Base-by-base conservation (phyloP, 2,113 vertebrate species). In the Equus przewalskii region DNA sequence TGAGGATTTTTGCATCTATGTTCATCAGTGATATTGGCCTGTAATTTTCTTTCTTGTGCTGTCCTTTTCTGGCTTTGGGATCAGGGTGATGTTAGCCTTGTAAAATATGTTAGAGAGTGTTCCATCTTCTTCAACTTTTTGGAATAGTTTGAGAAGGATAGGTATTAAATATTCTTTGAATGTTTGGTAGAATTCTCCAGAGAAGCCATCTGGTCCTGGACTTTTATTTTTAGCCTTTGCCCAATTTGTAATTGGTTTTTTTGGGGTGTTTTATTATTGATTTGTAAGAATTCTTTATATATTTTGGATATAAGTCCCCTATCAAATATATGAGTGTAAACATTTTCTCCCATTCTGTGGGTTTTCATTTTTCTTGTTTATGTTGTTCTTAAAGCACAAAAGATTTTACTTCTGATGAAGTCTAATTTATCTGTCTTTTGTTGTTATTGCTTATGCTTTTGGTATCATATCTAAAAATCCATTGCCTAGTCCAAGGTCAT, bases 391-490 rank as follows among this genome's bases (percentile, higher is more conserved):
- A 69, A 65, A 86, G 36, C 33, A 73, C 24, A 56, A 75, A 70
- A 81, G 33, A 73, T 75, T 60, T 81, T 81, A 58, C 19, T 56
- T 73, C 93, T 82, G 24, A 24, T 60, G 26, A 91, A 60, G 26
- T 58, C 58, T 65, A 67, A 90, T 67, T 96, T 72, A 65, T 83
- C 67, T 70, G 62, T 67, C 60, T 86, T 86, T 94, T 84, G 19
- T 60, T 75, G 54, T 36, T 85, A 18, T 30, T 76, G 16, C 24
- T 85, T 87, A 12, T 87, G 19, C 33, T 94, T 65, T 87, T 87
- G 18, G 64, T 87, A 18, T 82, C 7, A 5, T 94, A 75, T 80
- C 41, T 90, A 51, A 81, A 65, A 82, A n/a, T 54, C 19, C 36
- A 82, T 88, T 60, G 26, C 60, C 56, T 94, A 70, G 49, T 8